Percentiles rank a stretch among this genome's conserved stretches.
Evolutionary conservation across 1,140 invertebrate species (phyloP).

Genomic region (Branchinecta lindahli): DNA sequence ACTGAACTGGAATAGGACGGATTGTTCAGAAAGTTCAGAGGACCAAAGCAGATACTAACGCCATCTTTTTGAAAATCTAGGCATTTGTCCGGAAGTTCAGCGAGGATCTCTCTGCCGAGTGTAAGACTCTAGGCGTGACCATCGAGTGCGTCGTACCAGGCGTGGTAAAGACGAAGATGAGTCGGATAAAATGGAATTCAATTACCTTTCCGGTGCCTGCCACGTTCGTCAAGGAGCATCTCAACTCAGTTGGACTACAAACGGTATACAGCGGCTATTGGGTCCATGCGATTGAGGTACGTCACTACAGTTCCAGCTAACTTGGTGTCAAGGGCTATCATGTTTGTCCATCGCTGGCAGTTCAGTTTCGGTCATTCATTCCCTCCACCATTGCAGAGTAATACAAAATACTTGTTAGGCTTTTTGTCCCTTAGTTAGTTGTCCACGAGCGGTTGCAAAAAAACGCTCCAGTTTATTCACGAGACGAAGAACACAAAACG

Average conservation of each 20-base stretch:
- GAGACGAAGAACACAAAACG: no score
- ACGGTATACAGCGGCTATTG: slow-evolving; percentile 56
- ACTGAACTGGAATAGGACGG: no score
- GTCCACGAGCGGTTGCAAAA: no score
- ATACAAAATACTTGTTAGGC: no score
- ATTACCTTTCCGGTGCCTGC: slow-evolving; percentile 61
- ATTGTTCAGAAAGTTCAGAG: not conserved
- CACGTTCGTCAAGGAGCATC: slow-evolving; percentile 54
- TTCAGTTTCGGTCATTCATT: no score
- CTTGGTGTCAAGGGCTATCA: no score
- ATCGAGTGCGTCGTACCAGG: slow-evolving; percentile 72
- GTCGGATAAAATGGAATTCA: slow-evolving; percentile 57
- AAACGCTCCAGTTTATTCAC: no score
- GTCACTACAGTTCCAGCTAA: not conserved
- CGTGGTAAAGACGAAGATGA: slow-evolving; percentile 85
- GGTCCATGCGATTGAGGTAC: slow-evolving; percentile 19
- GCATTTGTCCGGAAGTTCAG: slow-evolving; percentile 74
- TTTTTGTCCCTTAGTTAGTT: no score
- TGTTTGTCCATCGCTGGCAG: no score
- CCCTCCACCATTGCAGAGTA: no score
- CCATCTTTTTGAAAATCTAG: slow-evolving; percentile 30
- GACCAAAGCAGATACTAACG: not conserved
- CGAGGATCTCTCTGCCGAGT: slow-evolving; percentile 62
- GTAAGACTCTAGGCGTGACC: slow-evolving; percentile 57
- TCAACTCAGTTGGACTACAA: slow-evolving; percentile 58